These are phyloP conservation scores for Rhagoletis pomonella DNA, from an alignment of 1,140 invertebrate species.

Conservation along the genomic window DNA sequence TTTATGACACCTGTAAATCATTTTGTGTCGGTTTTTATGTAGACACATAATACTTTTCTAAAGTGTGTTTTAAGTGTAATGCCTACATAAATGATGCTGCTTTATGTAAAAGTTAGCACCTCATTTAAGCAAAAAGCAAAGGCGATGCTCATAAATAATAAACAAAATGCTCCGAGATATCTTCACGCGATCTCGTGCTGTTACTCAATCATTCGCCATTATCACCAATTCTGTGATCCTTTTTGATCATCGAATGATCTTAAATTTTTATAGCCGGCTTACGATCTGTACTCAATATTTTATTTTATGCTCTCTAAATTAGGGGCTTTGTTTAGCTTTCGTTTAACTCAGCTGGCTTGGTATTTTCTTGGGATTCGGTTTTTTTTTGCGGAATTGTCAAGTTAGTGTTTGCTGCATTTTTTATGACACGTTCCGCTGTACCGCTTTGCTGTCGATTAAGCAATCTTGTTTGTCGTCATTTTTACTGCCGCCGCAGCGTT, in stretches of 20 bases:
- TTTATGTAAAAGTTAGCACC: constrained; percentile 38
- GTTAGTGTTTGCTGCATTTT: neutral
- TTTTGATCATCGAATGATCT: constrained; percentile 20
- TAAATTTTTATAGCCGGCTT: neutral
- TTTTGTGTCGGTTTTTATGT: neutral
- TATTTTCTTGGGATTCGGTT: neutral
- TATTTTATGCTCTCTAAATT: constrained; percentile 40
- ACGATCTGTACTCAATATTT: neutral
- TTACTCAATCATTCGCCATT: neutral
- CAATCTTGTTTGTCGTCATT: constrained; percentile 3
- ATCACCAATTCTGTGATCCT: neutral
- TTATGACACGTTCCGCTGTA: neutral
- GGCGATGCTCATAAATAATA: constrained; percentile 18
- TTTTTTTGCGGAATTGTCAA: constrained; percentile 32
- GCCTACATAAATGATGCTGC: neutral
- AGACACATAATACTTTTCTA: neutral
- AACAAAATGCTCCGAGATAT: neutral
- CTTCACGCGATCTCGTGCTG: neutral
- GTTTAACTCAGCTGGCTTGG: constrained; percentile 24
- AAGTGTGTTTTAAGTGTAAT: neutral
- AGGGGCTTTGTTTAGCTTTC: neutral
- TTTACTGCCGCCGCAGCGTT: constrained; percentile 8
- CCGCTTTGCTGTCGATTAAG: neutral
- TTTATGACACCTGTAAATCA: constrained; percentile 51
- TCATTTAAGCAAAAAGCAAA: neutral